Base-by-base conservation (phyloP, 2,888 invertebrate genomes). In the Volucella inanis region DNA sequence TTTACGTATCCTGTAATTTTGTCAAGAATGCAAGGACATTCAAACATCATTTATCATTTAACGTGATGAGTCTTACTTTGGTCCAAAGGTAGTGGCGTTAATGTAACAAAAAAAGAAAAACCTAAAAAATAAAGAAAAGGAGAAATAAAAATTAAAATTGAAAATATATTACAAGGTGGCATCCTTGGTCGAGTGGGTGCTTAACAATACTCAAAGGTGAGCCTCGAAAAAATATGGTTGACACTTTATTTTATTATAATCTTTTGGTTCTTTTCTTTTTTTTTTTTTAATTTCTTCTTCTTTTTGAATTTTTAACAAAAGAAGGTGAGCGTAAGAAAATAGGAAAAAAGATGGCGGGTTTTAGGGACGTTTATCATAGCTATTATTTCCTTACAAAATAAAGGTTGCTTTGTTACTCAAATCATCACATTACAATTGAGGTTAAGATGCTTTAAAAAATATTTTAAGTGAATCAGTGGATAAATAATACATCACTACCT, bases 41-140 rank as follows among this genome's bases (percentile, higher is more conserved):
- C 85, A 67, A 85, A 77, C 81, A 64, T 85, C 85, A 77, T 85
- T 85, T 85, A 85, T 85, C 85, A 85, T 72, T 85, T 64, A 61
- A 62, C 67, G 62, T 49, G 76, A 80, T 79, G 75, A 84, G 83
- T 74, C 74, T 68, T 68, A 38, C 68, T 79, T 76, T 45, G 18
- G 31, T n/a, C 75, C n/a, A 76, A 78, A 80, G 80, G 71, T 81
- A 72, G 76, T 80, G 65, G 54, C 54, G 50, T 52, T 80, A 68
- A 74, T 72, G 57, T 49, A 64, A 57, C 65, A 79, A 38, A 61
- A 43, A 38, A 38, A 3, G 52, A 1, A 52, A 52, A 22, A 22
- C 1, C 22, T 0, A 22, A 22, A 22, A 22, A 31, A 6, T 2
- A 22, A 15, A 59, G 10, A 57, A 57, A 57, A 4, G 0, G 31